Evolutionary conservation across 2,797 vertebrate species (phyloP).

Genomic region (Microctenopoma stevenorrisi): DNA sequence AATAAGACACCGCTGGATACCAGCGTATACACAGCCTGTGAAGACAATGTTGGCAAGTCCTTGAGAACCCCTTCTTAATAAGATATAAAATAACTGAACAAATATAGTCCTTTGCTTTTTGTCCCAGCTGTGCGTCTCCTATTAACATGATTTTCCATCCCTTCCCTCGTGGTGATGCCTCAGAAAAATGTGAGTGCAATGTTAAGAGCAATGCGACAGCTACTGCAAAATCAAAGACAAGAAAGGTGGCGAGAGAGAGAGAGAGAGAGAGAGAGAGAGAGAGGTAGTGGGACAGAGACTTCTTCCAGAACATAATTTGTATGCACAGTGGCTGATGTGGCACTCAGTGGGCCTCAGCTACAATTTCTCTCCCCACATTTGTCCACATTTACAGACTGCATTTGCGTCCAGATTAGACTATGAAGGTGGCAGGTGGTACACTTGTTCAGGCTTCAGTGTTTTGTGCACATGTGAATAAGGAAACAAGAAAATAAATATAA

Average conservation of each 20-base stretch:
- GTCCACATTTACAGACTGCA: conserved; percentile 69
- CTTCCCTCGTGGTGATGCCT: conserved; percentile 64
- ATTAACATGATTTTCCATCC: conserved; percentile 79
- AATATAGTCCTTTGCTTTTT: conserved; percentile 69
- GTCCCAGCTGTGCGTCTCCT: conserved; percentile 62
- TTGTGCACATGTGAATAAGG: conserved; percentile 1
- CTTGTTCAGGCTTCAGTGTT: conserved; percentile 17
- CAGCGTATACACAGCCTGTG: conserved; percentile 57
- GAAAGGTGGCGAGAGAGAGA: conserved; percentile 50
- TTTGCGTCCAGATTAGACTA: conserved; percentile 65
- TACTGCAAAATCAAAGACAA: conserved; percentile 45
- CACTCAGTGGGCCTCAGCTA: conserved; percentile 70
- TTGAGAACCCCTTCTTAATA: conserved; percentile 74
- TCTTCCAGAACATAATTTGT: conserved; percentile 80
- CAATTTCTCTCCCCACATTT: conserved; percentile 73
- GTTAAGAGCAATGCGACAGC: conserved; percentile 65
- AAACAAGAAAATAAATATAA: conserved; percentile 22
- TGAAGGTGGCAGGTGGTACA: conserved; percentile 15
- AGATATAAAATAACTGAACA: conserved; percentile 79
- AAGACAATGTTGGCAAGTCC: conserved; percentile 70
- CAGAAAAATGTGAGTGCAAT: conserved; percentile 76
- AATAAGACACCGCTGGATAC: conserved; percentile 31
- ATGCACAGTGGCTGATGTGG: conserved; percentile 69
- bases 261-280: conserved; percentile 16
- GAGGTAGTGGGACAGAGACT: conserved; percentile 45